Base-by-base conservation (phyloP, 2,797 vertebrate genomes). In the Sciurus carolinensis region DNA sequence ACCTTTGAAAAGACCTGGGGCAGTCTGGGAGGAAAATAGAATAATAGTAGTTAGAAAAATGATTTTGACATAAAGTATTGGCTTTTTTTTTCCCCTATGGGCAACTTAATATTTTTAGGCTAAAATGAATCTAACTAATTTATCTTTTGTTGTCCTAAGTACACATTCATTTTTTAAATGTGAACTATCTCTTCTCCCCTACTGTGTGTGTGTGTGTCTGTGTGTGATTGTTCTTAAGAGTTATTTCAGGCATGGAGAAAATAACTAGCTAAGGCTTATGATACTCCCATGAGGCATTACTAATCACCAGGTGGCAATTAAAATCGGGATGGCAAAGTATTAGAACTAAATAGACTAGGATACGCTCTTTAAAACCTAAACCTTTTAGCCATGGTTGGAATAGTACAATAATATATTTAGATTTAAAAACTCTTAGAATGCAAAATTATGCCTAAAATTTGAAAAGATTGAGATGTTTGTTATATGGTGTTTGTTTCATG, bases 281-380 rank as follows among this genome's bases (percentile, higher is more conserved):
- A 52, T 85, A 81, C 15, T 69, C 42, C 24, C 1, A 75, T 52
- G 77, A 90, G 3, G 5, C 28, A 82, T 84, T 72, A 79, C 57
- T 81, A 92, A 95, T 72, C 86, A 92, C 33, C 20, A 52, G 18
- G 18, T 59, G 20, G n/a, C 47, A 91, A 77, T 91, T 94, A 94
- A 90, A 77, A 76, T 76, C 26, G 87, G n/a, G 18, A 84, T 47
- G 26, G 11, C 33, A 87, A 91, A 77, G 4, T 42, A 4, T 95
- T 52, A 81, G 22, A 81, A 77, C 1, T 39, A 91, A 62, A 66
- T 39, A 82, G 50, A 85, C 4, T 66, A 39, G 54, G 36, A 77
- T 73, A 39, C 0, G 2, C 44, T 86, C 44, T 86, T 15, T 59
- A 75, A 77, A 94, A 77, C 33, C n/a, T 73, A 87, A 85, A 75